Percentiles rank a stretch among this genome's conserved stretches.
These are phyloP conservation scores for Acronicta aceris DNA, from an alignment of 2,888 invertebrate species.

Conservation along the genomic window DNA sequence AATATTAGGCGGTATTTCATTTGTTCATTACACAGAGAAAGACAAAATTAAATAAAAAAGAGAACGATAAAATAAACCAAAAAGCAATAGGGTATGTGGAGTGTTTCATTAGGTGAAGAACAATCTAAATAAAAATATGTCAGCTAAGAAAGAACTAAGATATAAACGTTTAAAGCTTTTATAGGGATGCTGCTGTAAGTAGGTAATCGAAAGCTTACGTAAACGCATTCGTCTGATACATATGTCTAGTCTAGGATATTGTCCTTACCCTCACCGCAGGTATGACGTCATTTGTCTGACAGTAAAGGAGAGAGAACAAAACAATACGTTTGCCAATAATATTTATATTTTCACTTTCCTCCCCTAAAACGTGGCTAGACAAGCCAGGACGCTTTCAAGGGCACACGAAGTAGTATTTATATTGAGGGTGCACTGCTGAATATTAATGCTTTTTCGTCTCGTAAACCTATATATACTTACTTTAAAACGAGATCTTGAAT, in stretches of 20 bases:
- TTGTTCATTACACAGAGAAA: too few species aligned
- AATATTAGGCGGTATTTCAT: too few species aligned
- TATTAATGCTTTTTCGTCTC: conserved; percentile 29
- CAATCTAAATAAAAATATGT: too few species aligned
- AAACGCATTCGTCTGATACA: not conserved
- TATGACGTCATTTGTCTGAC: conserved; percentile 38
- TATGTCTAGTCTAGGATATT: too few species aligned
- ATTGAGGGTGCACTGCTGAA: conserved; percentile 26
- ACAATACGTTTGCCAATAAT: conserved; percentile 18
- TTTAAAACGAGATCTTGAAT: conserved; percentile 5
- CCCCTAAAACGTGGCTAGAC: conserved; percentile 7
- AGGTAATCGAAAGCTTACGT: not conserved
- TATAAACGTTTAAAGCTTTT: too few species aligned
- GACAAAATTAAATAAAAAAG: too few species aligned
- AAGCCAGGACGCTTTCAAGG: conserved; percentile 13
- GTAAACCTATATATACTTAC: conserved; percentile 8
- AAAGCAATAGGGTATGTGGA: too few species aligned
- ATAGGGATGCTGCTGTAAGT: too few species aligned
- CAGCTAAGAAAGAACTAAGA: too few species aligned
- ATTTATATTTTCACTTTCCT: conserved; percentile 18
- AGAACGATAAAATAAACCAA: too few species aligned
- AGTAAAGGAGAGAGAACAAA: conserved; percentile 16
- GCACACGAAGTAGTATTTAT: conserved; percentile 16
- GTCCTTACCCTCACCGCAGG: too few species aligned
- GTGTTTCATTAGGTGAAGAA: too few species aligned